Conservation (phyloP, 2,113 vertebrate species). For the Cathartes aura region DNA sequence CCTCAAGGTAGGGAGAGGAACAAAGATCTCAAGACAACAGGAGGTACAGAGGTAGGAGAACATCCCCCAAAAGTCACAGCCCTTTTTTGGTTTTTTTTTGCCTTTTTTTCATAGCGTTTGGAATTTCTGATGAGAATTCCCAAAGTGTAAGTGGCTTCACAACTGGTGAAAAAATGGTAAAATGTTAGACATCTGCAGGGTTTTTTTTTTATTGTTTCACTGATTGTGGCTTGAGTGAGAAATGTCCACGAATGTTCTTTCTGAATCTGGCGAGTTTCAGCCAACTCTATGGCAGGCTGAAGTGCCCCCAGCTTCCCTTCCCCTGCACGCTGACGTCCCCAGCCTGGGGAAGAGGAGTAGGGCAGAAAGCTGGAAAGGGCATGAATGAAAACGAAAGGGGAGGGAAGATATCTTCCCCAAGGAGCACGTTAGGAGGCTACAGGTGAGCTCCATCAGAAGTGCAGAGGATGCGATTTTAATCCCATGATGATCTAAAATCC, state of each 20-base stretch:
- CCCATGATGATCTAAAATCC: background rate
- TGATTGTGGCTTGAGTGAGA: background rate
- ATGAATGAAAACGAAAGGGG: background rate
- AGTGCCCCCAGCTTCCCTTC: background rate
- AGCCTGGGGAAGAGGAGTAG: background rate
- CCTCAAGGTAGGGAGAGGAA: fast-evolving
- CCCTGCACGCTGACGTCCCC: background rate
- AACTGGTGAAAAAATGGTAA: background rate
- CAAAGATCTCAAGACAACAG: background rate
- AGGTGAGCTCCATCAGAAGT: background rate
- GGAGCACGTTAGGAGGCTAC: fast-evolving
- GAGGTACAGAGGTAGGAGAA: background rate
- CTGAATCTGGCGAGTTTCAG: background rate
- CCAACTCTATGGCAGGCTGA: background rate
- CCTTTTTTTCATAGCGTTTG: background rate
- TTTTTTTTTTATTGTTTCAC: background rate
- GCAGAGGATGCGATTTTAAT: background rate
- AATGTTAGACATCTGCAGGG: background rate
- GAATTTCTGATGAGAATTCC: background rate
- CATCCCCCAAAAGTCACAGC: background rate
- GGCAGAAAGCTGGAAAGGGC: background rate
- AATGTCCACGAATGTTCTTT: background rate
- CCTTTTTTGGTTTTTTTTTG: too few relatives aligned
- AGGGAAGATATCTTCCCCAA: background rate
- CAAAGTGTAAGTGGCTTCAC: background rate